A percentile compares a stretch with the other conserved stretches of the same genome.
These are phyloP conservation scores for Microctonus aethiopoides DNA, from an alignment of 2,888 invertebrate genomes.

Conservation along the genomic window DNA sequence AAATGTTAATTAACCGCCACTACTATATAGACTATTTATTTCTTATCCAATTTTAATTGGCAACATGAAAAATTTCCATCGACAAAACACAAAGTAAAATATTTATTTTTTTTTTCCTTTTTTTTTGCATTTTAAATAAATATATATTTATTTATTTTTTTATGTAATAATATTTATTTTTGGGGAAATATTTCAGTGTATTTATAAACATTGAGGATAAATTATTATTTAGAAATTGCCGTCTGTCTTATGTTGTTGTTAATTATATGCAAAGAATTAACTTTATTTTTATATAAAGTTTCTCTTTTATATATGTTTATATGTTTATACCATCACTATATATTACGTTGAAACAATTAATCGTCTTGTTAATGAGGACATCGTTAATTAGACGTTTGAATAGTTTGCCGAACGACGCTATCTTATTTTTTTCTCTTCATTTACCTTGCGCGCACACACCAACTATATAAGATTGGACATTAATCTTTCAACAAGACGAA, in stretches of 20 bases:
- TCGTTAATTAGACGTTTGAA: slow-evolving; percentile 12
- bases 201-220: no score
- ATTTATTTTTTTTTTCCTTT: not conserved
- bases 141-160: not conserved
- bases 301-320: not conserved
- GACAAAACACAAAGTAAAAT: not conserved
- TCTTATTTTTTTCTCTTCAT: not conserved
- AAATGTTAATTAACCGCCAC: slow-evolving; percentile 64
- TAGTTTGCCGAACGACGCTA: slow-evolving; percentile 1
- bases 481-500: not conserved
- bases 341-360: slow-evolving; percentile 13
- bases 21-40: slow-evolving; percentile 49
- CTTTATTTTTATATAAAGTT: not conserved
- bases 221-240: no score
- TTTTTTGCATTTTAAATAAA: not conserved
- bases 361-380: slow-evolving; percentile 11
- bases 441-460: not conserved
- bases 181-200: no score
- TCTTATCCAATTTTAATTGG: slow-evolving; percentile 58
- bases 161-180: no score
- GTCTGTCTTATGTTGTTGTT: no score
- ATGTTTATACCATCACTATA: not conserved
- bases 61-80: slow-evolving; percentile 51
- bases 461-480: not conserved
- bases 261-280: no score